Evolutionary conservation across 2,797 vertebrate genomes (phyloP).

Genomic region (Arrhamphus sclerolepis): DNA sequence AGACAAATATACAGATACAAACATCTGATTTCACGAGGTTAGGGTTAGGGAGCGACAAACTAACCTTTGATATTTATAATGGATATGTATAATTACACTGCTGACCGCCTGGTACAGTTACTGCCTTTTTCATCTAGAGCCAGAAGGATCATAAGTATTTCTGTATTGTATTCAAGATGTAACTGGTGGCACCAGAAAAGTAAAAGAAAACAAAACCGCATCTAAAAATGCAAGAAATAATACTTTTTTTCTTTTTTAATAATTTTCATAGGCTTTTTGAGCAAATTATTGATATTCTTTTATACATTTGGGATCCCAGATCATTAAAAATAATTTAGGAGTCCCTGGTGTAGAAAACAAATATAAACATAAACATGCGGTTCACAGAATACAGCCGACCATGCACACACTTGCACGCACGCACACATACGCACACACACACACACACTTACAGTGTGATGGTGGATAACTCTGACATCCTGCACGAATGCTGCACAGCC

Average conservation of each 20-base stretch:
- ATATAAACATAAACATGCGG: constrained; percentile 23
- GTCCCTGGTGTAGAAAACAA: constrained; percentile 28
- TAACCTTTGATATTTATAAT: no score
- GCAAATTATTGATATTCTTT: not conserved
- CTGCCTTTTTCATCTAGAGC: not conserved
- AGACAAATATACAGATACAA: no score
- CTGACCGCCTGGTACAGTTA: no score
- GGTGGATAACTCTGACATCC: constrained; percentile 99
- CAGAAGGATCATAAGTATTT: constrained; percentile 1
- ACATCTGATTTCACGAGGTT: no score
- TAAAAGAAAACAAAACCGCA: not conserved
- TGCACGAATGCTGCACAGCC: constrained; percentile 98
- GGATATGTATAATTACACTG: no score
- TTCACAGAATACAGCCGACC: constrained; percentile 11
- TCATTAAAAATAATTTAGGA: constrained; percentile 24
- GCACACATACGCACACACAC: constrained; percentile 28
- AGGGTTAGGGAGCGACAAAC: no score
- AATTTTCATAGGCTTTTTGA: no score
- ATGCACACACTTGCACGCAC: constrained; percentile 13
- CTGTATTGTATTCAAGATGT: not conserved
- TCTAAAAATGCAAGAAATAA: not conserved
- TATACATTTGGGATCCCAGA: constrained; percentile 6
- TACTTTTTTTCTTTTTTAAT: no score
- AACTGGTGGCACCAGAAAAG: not conserved
- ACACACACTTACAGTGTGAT: constrained; percentile 98